Percentiles rank a stretch among this genome's conserved stretches.
These are phyloP conservation scores for Tauraco hartlaubi DNA, from an alignment of 2,797 vertebrate species.

Conservation along the genomic window DNA sequence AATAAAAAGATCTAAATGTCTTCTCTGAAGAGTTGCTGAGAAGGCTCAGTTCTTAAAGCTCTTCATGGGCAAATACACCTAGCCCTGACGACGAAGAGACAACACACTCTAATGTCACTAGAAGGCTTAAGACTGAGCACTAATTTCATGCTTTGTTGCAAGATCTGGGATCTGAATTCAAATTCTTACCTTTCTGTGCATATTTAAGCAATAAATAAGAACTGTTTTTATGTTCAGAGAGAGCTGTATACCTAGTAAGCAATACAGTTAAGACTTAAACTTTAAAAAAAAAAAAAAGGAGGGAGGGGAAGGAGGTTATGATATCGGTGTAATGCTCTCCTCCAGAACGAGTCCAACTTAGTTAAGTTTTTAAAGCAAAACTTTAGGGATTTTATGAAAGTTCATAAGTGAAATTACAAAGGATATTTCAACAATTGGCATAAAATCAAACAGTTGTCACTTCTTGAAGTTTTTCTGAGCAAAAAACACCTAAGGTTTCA, in stretches of 20 bases:
- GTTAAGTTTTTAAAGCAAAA: neutral
- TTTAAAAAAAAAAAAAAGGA: neutral
- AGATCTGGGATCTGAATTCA: neutral
- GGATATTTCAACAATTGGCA: neutral
- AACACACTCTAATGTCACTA: neutral
- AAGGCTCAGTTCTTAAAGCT: neutral
- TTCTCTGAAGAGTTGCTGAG: neutral
- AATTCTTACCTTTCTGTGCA: neutral
- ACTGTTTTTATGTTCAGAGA: neutral
- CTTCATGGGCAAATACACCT: fast-evolving
- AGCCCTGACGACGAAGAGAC: neutral
- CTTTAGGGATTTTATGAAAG: neutral
- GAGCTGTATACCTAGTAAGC: neutral
- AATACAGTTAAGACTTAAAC: neutral
- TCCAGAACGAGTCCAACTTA: neutral
- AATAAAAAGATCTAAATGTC: neutral
- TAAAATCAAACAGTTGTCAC: neutral
- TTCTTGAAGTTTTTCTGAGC: neutral
- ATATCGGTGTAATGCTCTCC: neutral
- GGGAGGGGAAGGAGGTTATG: neutral
- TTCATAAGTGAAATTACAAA: neutral
- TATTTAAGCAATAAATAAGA: neutral
- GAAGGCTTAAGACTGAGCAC: neutral
- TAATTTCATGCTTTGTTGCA: neutral
- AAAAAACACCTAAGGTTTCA: neutral